Percentiles rank a stretch among this genome's conserved stretches.
phyloP scores from a whole-genome alignment of 23 tunicate species.

The Trididemnum nubilum region DNA sequence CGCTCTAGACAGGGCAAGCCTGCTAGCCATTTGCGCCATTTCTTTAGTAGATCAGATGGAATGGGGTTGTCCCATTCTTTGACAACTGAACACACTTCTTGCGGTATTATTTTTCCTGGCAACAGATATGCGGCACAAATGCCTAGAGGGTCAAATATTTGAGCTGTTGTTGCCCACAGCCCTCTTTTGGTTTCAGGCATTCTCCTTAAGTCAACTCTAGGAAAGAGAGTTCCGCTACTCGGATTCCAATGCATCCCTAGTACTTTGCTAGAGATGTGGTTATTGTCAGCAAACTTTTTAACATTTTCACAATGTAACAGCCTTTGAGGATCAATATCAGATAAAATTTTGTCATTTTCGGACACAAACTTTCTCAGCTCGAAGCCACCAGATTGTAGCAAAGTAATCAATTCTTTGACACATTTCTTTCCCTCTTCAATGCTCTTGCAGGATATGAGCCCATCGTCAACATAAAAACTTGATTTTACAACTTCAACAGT shows the following conservation, averaged over 20 bases:
- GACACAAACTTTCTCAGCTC: conserved; percentile 13
- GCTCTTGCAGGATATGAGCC: neutral
- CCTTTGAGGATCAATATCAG: neutral
- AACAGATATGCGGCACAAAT: conserved; percentile 7
- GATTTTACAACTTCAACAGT: neutral
- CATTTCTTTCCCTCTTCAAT: neutral
- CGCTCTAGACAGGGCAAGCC: conserved; percentile 1
- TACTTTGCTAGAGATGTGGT: neutral
- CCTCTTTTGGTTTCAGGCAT: conserved; percentile 1
- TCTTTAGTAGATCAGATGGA: neutral
- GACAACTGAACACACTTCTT: neutral
- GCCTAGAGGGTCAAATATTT: conserved; percentile 9
- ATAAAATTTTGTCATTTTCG: neutral
- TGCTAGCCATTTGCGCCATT: neutral
- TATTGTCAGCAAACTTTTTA: neutral
- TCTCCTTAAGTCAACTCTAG: neutral
- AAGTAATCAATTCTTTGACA: neutral
- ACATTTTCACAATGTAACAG: neutral
- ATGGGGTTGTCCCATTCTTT: neutral
- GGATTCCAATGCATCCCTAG: conserved; percentile 21
- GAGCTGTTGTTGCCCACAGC: conserved; percentile 8
- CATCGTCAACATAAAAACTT: conserved; percentile 6
- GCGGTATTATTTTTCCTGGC: neutral
- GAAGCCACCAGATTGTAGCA: conserved; percentile 3
- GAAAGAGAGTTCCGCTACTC: neutral